phyloP scores from a whole-genome alignment of 1,140 invertebrate species.

The Andrena cerasifolii region DNA sequence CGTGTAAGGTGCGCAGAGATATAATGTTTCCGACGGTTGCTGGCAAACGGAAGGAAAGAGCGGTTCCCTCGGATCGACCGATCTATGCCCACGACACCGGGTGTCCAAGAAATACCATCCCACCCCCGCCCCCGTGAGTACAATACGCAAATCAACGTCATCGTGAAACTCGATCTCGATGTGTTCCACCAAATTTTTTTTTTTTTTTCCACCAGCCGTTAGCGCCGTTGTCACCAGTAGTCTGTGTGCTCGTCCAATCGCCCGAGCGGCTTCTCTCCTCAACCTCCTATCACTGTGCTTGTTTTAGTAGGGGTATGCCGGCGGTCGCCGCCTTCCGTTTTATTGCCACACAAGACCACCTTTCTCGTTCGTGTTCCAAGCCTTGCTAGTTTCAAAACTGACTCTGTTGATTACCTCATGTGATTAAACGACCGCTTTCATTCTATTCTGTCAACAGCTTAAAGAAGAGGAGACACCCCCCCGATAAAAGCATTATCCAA shows the following conservation, averaged over 20 bases:
- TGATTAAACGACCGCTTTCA: constrained; percentile 76
- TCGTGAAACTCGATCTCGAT: constrained; percentile 53
- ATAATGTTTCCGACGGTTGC: too few relatives aligned
- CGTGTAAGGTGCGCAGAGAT: too few relatives aligned
- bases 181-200: constrained; percentile 51
- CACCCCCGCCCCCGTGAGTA: constrained; percentile 66
- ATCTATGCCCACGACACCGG: constrained; percentile 52
- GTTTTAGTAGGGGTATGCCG: constrained; percentile 26
- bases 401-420: constrained; percentile 31
- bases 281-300: constrained; percentile 32
- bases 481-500: constrained; percentile 78
- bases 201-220: constrained; percentile 37
- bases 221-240: constrained; percentile 66
- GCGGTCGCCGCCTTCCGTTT: not conserved
- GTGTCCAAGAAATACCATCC: constrained; percentile 56
- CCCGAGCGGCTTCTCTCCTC: not conserved
- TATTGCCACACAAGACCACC: too few relatives aligned
- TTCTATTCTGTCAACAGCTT: constrained; percentile 83
- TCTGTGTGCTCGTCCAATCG: constrained; percentile 2
- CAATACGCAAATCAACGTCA: constrained; percentile 49
- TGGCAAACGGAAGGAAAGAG: not conserved
- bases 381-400: constrained; percentile 28
- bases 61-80: constrained; percentile 41
- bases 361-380: constrained; percentile 24
- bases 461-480: constrained; percentile 81